phyloP scores from a whole-genome alignment of 2,797 vertebrate species.

The Poeciliopsis presidionis region DNA sequence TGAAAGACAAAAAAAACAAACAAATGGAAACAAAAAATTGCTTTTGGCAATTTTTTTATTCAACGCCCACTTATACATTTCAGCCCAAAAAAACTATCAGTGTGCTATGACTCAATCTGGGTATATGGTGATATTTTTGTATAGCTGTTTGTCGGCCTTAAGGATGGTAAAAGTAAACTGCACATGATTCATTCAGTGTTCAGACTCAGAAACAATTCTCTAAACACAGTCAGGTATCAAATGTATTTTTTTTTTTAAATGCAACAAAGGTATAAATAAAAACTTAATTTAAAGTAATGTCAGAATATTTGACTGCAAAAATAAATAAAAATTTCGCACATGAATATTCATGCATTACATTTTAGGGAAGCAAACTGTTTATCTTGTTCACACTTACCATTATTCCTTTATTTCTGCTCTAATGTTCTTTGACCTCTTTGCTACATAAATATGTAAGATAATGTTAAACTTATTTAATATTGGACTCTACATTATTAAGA shows the following conservation, averaged over 20 bases:
- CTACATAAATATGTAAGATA: neutral
- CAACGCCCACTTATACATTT: constrained; percentile 46
- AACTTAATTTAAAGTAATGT: neutral
- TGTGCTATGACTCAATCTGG: constrained; percentile 32
- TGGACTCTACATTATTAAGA: constrained; percentile 20
- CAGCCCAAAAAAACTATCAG: constrained; percentile 29
- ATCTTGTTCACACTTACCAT: constrained; percentile 1
- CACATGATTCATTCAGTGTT: neutral
- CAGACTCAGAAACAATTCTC: neutral
- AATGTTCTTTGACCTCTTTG: neutral
- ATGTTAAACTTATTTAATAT: constrained; percentile 6
- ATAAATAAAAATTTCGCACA: no score
- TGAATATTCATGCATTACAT: neutral
- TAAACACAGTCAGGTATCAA: neutral
- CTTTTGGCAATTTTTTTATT: constrained; percentile 31
- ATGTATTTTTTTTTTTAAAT: neutral
- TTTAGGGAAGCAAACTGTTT: neutral
- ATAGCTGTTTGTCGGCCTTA: neutral
- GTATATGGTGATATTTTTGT: constrained; percentile 30
- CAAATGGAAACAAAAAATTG: constrained; percentile 23
- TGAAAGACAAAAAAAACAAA: constrained; percentile 22
- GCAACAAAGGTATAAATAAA: neutral
- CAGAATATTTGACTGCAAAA: neutral
- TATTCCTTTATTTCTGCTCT: neutral
- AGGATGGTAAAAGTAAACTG: neutral